Evolutionary conservation across 2,113 vertebrate genomes (phyloP).

Genomic region (Corythornis cristatus): DNA sequence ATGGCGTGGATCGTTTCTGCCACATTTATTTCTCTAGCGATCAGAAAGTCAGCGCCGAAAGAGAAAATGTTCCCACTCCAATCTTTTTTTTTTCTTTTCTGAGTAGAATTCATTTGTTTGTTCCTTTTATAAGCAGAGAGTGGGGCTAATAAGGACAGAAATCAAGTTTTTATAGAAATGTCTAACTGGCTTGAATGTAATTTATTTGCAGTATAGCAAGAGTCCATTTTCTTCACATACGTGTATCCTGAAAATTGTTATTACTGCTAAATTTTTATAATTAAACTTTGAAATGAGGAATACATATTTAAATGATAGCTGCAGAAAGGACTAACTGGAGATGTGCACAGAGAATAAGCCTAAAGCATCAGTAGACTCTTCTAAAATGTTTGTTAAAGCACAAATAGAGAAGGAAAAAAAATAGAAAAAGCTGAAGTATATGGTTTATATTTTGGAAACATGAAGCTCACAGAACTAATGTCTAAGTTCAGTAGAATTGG

Average conservation of each 20-base stretch:
- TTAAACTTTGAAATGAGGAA: not conserved
- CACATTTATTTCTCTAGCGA: not conserved
- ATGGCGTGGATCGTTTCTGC: not conserved
- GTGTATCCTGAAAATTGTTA: not conserved
- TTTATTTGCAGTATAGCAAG: not conserved
- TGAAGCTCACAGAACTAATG: not conserved
- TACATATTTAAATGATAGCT: not conserved
- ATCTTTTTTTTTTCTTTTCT: accelerated
- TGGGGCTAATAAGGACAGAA: not conserved
- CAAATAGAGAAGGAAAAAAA: not conserved
- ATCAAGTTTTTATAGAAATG: not conserved
- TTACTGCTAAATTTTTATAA: not conserved
- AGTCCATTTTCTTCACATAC: not conserved
- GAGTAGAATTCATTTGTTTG: not conserved
- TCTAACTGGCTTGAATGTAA: not conserved
- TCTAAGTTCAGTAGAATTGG: not conserved
- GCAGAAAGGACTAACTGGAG: not conserved
- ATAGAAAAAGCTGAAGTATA: not conserved
- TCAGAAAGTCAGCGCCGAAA: not conserved
- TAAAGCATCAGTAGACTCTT: not conserved
- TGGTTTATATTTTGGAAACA: not conserved
- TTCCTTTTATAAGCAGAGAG: not conserved
- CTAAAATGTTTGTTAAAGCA: not conserved
- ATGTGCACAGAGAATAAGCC: not conserved
- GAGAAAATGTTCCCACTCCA: accelerated